Evolutionary conservation across 2,888 invertebrate genomes (phyloP).

Genomic region (Athalia rosae): DNA sequence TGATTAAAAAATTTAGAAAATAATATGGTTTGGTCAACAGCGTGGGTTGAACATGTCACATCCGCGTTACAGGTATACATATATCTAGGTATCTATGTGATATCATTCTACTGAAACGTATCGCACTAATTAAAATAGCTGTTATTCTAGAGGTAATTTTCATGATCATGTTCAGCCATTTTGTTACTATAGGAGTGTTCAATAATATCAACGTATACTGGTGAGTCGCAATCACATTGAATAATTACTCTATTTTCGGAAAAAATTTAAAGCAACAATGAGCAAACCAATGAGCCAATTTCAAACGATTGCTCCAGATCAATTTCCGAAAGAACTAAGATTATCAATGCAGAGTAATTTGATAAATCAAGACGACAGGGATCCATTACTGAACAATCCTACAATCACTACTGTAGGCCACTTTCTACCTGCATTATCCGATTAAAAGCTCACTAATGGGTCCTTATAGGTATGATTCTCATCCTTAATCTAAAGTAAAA

Average conservation of each 20-base stretch:
- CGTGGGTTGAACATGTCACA: not conserved
- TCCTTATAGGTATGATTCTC: not conserved
- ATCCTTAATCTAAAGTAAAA: conserved; percentile 28
- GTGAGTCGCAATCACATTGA: no score
- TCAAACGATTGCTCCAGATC: not conserved
- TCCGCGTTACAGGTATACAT: not conserved
- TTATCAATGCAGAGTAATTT: not conserved
- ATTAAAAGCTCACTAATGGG: conserved; percentile 29
- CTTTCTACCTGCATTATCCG: conserved; percentile 25
- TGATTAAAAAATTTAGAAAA: conserved; percentile 1
- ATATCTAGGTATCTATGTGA: not conserved
- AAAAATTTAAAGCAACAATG: not conserved
- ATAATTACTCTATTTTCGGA: no score
- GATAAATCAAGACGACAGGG: not conserved
- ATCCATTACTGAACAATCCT: conserved; percentile 17
- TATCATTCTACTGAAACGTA: not conserved
- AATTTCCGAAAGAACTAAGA: not conserved
- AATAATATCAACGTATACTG: not conserved
- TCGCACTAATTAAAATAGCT: conserved; percentile 13
- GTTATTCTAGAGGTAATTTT: conserved; percentile 5
- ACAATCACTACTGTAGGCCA: conserved; percentile 2
- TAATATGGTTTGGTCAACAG: conserved; percentile 17
- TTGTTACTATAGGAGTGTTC: conserved; percentile 25
- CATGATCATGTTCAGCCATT: conserved; percentile 21
- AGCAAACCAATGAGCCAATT: no score